Evolutionary conservation across 2,888 invertebrate species (phyloP).

Genomic region (Drosophila differens): DNA sequence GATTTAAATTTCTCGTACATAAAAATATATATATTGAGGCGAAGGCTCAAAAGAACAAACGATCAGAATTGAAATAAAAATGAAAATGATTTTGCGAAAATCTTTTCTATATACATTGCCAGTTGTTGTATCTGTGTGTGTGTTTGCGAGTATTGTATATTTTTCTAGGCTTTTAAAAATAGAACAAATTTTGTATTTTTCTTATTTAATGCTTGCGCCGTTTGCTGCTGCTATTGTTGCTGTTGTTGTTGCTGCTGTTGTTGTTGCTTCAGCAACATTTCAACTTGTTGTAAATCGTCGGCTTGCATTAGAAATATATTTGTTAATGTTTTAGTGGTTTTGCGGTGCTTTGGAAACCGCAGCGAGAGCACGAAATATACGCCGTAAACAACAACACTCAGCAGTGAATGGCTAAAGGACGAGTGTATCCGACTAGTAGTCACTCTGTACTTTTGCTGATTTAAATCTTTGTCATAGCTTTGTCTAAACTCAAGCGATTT

Average conservation of each 20-base stretch:
- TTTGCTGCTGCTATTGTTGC: conserved; percentile 40
- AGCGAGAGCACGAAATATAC: conserved; percentile 63
- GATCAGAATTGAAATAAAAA: conserved; percentile 58
- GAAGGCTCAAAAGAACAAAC: conserved; percentile 49
- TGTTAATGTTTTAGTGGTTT: conserved; percentile 76
- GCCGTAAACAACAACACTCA: conserved; percentile 20
- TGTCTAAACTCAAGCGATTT: neutral
- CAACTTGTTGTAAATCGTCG: conserved; percentile 79
- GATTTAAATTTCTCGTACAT: conserved; percentile 30
- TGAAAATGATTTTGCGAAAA: conserved; percentile 80
- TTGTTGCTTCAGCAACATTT: conserved; percentile 67
- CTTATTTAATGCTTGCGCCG: conserved; percentile 71
- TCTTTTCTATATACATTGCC: conserved; percentile 54
- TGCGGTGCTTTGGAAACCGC: conserved; percentile 71
- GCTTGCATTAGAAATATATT: conserved; percentile 82
- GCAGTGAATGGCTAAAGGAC: conserved; percentile 11
- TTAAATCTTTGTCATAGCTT: neutral
- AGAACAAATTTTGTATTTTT: conserved; percentile 71
- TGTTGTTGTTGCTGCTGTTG: conserved; percentile 37
- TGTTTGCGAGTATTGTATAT: conserved; percentile 68
- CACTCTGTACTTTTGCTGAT: neutral
- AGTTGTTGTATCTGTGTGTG: conserved; percentile 15
- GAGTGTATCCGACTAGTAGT: neutral
- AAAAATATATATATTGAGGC: conserved; percentile 27
- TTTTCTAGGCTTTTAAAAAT: conserved; percentile 77